Percentiles rank a stretch among this genome's conserved stretches.
These are phyloP conservation scores for Cyprinodon variegatus DNA, from an alignment of 2,113 vertebrate species.

Conservation along the genomic window DNA sequence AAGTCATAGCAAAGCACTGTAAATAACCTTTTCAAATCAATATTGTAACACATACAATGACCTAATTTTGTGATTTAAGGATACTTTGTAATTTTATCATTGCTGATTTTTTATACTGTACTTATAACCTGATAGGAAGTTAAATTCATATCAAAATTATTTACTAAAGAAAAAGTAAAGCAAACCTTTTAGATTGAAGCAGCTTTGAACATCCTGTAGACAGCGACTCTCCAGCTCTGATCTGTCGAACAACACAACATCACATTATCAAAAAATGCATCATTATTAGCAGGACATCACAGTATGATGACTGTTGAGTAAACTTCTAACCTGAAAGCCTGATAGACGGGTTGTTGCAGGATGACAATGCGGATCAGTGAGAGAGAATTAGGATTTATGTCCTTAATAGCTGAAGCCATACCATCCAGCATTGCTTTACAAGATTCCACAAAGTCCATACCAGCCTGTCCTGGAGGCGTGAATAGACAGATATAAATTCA, in stretches of 20 bases:
- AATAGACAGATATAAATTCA: not conserved
- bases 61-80: too few relatives aligned
- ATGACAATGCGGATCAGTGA: constrained; percentile 65
- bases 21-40: not conserved
- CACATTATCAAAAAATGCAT: not conserved
- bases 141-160: not conserved
- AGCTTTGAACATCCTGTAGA: constrained; percentile 23
- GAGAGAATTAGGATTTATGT: constrained; percentile 35
- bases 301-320: not conserved
- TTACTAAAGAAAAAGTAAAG: not conserved
- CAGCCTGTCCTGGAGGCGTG: constrained; percentile 39
- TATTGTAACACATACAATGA: not conserved
- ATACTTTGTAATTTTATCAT: too few relatives aligned
- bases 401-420: constrained; percentile 38
- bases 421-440: constrained; percentile 70
- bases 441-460: constrained; percentile 28
- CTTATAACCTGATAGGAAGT: not conserved
- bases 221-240: constrained; percentile 58
- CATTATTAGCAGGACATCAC: not conserved
- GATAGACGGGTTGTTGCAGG: constrained; percentile 44
- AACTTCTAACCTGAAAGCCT: constrained; percentile 58
- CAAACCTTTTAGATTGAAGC: constrained; percentile 42
- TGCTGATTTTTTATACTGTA: not conserved
- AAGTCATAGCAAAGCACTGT: too few relatives aligned
- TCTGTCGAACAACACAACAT: constrained; percentile 16